Evolutionary conservation across 2,888 invertebrate genomes (phyloP).

Genomic region (Ptychoptera albimana): DNA sequence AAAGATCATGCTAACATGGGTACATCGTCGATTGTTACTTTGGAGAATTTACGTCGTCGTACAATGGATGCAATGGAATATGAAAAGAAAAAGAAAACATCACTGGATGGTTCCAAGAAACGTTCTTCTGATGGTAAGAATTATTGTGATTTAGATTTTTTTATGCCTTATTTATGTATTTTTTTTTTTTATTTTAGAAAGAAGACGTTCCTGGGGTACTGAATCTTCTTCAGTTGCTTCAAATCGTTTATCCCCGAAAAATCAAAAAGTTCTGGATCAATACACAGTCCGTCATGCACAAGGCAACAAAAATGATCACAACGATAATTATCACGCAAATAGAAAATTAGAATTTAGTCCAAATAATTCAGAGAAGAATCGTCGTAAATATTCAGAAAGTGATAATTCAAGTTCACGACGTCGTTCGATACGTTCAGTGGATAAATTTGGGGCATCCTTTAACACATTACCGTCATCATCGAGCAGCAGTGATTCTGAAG

Average conservation of each 20-base stretch:
- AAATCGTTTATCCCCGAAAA: neutral
- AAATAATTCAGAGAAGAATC: conserved; percentile 26
- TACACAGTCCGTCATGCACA: conserved; percentile 7
- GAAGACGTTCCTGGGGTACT: neutral
- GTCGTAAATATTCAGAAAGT: conserved; percentile 25
- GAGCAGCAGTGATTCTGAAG: conserved; percentile 26
- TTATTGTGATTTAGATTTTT: neutral
- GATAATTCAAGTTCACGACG: conserved; percentile 23
- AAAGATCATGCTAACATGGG: too few relatives aligned
- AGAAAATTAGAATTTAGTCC: conserved; percentile 27
- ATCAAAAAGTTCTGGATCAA: neutral
- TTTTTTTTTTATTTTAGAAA: conserved; percentile 1
- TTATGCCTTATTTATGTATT: neutral
- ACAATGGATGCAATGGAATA: conserved; percentile 18
- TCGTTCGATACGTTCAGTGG: conserved; percentile 27
- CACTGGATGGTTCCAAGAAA: conserved; percentile 4
- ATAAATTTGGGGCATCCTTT: conserved; percentile 19
- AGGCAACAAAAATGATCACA: too few relatives aligned
- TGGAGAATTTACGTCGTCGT: conserved; percentile 17
- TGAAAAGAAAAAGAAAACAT: conserved; percentile 3
- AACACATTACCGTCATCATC: conserved; percentile 27
- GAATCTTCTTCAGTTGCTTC: neutral
- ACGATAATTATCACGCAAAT: conserved; percentile 4
- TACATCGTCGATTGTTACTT: too few relatives aligned
- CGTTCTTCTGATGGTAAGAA: conserved; percentile 8